Evolutionary conservation across 2,113 vertebrate genomes (phyloP).

Genomic region (Apistogramma diplotaenia): DNA sequence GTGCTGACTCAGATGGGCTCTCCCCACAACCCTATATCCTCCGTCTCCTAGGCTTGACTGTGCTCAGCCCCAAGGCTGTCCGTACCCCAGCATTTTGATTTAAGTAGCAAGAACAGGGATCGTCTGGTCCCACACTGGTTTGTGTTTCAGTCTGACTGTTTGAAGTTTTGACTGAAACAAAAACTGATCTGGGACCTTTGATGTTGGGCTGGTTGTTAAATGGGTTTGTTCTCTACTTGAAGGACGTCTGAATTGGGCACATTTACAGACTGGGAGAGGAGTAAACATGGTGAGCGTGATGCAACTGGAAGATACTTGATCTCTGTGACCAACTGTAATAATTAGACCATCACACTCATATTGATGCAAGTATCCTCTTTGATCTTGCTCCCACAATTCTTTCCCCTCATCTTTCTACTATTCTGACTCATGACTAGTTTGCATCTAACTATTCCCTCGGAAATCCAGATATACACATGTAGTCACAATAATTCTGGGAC

Average conservation of each 20-base stretch:
- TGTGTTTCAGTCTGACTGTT: constrained; percentile 26
- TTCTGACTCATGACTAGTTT: constrained; percentile 79
- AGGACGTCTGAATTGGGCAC: constrained; percentile 87
- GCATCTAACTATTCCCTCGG: constrained; percentile 77
- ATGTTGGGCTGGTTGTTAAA: constrained; percentile 27
- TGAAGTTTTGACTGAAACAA: constrained; percentile 34
- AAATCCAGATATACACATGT: constrained; percentile 58
- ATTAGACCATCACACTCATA: constrained; percentile 76
- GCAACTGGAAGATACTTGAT: constrained; percentile 93
- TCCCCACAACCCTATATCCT: constrained; percentile 97
- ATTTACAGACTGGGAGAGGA: constrained; percentile 76
- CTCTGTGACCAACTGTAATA: constrained; percentile 93
- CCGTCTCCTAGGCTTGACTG: constrained; percentile 86
- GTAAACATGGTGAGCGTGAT: constrained; percentile 70
- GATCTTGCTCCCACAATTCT: constrained; percentile 53
- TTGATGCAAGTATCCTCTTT: constrained; percentile 69
- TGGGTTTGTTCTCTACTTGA: constrained; percentile 83
- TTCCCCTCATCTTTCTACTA: constrained; percentile 45
- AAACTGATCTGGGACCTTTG: constrained; percentile 40
- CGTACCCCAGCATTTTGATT: constrained; percentile 60
- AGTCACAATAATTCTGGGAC: constrained; percentile 46
- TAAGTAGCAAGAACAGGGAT: constrained; percentile 47
- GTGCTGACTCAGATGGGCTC: constrained; percentile 99
- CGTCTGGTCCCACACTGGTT: constrained; percentile 28
- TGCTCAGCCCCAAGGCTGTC: constrained; percentile 52